These are phyloP conservation scores for Tokudaia tokunoshimensis DNA, from an alignment of 2,797 vertebrate genomes.

Conservation along the genomic window DNA sequence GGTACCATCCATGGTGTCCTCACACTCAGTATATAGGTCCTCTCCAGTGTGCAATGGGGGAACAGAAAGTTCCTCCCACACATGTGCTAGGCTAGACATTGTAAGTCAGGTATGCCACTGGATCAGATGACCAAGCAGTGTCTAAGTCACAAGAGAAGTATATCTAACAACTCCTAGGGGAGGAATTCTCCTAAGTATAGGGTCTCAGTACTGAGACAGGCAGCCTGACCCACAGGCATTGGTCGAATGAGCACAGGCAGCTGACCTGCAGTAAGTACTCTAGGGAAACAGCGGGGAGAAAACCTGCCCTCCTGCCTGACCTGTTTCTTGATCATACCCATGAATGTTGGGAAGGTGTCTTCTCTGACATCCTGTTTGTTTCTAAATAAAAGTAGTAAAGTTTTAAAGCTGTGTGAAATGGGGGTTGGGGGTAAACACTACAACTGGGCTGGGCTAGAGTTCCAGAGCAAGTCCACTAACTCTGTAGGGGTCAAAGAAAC, in stretches of 20 bases:
- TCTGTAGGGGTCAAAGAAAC: not conserved
- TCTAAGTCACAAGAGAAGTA: not conserved
- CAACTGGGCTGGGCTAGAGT: not conserved
- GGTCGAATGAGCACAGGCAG: too few species aligned
- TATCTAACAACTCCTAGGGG: not conserved
- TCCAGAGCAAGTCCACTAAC: not conserved
- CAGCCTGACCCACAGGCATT: not conserved
- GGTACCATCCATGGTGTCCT: not conserved
- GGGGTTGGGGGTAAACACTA: not conserved
- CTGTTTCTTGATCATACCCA: not conserved
- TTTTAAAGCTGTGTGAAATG: slow-evolving; percentile 69
- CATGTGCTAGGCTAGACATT: not conserved
- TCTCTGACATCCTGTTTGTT: not conserved
- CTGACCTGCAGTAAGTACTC: not conserved
- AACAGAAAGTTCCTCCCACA: not conserved
- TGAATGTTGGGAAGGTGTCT: not conserved
- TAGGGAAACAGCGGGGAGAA: not conserved
- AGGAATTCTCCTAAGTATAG: not conserved
- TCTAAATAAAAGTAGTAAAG: slow-evolving; percentile 53
- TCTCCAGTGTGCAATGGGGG: not conserved
- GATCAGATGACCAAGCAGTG: not conserved
- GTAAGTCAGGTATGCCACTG: not conserved
- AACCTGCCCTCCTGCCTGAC: not conserved
- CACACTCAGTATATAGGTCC: not conserved
- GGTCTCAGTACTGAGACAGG: not conserved